phyloP scores from a whole-genome alignment of 2,888 invertebrate species.

The Hylaea fasciaria region DNA sequence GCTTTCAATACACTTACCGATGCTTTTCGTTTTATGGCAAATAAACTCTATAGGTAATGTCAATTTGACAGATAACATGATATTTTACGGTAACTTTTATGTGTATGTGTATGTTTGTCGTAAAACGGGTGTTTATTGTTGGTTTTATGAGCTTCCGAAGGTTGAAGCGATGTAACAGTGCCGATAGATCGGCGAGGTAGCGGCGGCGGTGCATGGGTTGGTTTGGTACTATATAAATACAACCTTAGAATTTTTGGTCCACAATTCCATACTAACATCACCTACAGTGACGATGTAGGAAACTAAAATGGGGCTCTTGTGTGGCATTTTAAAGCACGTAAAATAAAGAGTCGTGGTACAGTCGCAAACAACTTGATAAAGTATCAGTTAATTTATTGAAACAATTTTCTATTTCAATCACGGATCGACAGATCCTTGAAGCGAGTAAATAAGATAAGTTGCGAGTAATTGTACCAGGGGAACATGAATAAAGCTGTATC shows the following conservation, averaged over 20 bases:
- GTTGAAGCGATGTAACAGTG: too few species aligned
- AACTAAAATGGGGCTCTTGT: too few species aligned
- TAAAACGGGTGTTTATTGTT: slow-evolving; percentile 13
- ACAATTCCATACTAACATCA: too few species aligned
- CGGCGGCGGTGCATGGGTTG: too few species aligned
- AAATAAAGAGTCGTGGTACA: too few species aligned
- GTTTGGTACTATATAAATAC: too few species aligned
- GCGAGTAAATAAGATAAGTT: slow-evolving; percentile 2
- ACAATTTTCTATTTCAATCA: not conserved
- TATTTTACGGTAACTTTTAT: slow-evolving; percentile 1
- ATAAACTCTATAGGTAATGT: slow-evolving; percentile 9
- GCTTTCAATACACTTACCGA: not conserved
- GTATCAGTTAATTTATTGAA: too few species aligned
- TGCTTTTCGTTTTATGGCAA: slow-evolving; percentile 5
- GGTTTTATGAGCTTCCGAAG: slow-evolving; percentile 9
- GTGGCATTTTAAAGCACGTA: too few species aligned
- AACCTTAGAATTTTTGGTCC: too few species aligned
- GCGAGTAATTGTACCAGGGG: slow-evolving; percentile 1
- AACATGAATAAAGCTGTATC: slow-evolving; percentile 19
- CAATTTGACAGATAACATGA: not conserved
- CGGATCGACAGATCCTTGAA: not conserved
- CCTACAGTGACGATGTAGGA: too few species aligned
- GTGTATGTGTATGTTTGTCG: not conserved
- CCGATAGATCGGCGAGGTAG: too few species aligned
- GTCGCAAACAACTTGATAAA: too few species aligned